These are phyloP conservation scores for Marmota monax DNA, from an alignment of 2,113 vertebrate species.

Conservation along the genomic window DNA sequence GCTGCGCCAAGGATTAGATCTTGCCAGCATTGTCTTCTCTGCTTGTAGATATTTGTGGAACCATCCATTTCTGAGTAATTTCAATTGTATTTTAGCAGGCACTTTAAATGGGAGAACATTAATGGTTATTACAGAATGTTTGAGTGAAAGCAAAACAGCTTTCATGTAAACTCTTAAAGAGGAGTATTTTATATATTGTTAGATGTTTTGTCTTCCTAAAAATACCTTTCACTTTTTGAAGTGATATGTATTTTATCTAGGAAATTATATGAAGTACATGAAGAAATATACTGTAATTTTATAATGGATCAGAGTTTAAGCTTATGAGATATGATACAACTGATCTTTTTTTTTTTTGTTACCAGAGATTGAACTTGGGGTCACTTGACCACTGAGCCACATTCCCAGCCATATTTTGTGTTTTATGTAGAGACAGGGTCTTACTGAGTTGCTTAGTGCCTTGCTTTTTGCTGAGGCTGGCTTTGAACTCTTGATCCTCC, in stretches of 20 bases:
- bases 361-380: too few species aligned
- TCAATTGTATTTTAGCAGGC: not conserved
- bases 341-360: conserved; percentile 7
- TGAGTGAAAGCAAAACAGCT: conserved; percentile 1
- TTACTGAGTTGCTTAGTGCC: too few species aligned
- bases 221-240: conserved; percentile 44
- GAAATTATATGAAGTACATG: conserved; percentile 50
- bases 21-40: not conserved
- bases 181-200: not conserved
- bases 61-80: conserved; percentile 11
- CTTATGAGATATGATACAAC: not conserved
- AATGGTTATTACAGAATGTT: not conserved
- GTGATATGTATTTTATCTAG: conserved; percentile 29
- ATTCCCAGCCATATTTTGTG: too few species aligned
- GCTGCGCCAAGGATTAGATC: conserved; percentile 9
- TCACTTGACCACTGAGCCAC: too few species aligned
- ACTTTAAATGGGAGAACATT: not conserved
- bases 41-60: not conserved
- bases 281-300: conserved; percentile 44
- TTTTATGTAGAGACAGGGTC: too few species aligned
- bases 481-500: too few species aligned
- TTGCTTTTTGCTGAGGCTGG: too few species aligned
- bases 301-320: conserved; percentile 49
- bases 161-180: not conserved
- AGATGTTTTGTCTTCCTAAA: conserved; percentile 47